A percentile compares a stretch with the other conserved stretches of the same genome.
Evolutionary conservation across 2,888 invertebrate genomes (phyloP).

Genomic region (Anthoptus insignis): DNA sequence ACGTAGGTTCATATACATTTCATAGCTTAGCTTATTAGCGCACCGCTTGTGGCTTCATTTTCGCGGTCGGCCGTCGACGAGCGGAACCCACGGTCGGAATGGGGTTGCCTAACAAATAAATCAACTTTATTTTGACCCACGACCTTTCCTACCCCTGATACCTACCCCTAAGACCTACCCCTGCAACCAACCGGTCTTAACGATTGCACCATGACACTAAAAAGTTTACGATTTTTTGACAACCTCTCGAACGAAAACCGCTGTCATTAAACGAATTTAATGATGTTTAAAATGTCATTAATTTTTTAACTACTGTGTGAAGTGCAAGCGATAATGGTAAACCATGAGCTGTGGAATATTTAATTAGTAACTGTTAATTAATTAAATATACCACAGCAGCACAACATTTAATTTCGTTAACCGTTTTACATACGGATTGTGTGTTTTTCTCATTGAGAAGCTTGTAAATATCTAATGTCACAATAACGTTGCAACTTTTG

Average conservation of each 20-base stretch:
- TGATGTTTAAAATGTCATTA: slow-evolving; percentile 33
- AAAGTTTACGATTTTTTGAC: slow-evolving; percentile 55
- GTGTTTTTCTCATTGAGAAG: too few relatives aligned
- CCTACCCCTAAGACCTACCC: slow-evolving; percentile 41
- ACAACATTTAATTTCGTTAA: too few relatives aligned
- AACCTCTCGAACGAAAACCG: slow-evolving; percentile 22
- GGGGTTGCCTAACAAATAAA: slow-evolving; percentile 60
- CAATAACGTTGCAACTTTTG: too few relatives aligned
- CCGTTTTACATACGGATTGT: too few relatives aligned
- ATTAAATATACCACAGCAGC: too few relatives aligned
- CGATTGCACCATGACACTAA: slow-evolving; percentile 66
- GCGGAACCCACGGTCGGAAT: slow-evolving; percentile 20
- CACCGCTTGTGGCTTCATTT: slow-evolving; percentile 7
- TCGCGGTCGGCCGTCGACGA: not conserved
- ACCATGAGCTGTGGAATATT: not conserved
- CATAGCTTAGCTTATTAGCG: not conserved
- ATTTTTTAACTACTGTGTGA: slow-evolving; percentile 18
- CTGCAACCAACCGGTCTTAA: slow-evolving; percentile 60
- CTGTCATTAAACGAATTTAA: slow-evolving; percentile 23
- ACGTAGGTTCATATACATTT: too few relatives aligned
- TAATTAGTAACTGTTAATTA: not conserved
- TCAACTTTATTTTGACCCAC: slow-evolving; percentile 73
- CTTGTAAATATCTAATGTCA: too few relatives aligned
- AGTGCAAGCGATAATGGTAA: too few relatives aligned
- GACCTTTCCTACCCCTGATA: slow-evolving; percentile 54